Percentiles rank a stretch among this genome's conserved stretches.
These are phyloP conservation scores for Drosophila kuntzei DNA, from an alignment of 2,888 invertebrate genomes.

Conservation along the genomic window DNA sequence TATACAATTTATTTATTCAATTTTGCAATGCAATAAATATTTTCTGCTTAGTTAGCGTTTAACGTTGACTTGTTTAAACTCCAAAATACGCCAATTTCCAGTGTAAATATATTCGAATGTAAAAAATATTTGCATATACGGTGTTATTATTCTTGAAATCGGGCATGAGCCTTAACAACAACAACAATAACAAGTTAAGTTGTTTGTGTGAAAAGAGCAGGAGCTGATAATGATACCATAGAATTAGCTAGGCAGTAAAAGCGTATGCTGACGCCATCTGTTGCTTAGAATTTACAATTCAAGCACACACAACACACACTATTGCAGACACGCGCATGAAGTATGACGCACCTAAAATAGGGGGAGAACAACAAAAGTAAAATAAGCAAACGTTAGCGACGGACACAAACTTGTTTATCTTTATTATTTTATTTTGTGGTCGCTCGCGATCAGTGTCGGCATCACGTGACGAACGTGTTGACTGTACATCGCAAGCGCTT, in stretches of 20 bases:
- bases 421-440: neutral
- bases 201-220: conserved; percentile 65
- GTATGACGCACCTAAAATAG: conserved; percentile 12
- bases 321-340: conserved; percentile 5
- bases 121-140: conserved; percentile 8
- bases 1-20: conserved; percentile 15
- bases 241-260: conserved; percentile 7
- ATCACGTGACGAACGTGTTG: conserved; percentile 55
- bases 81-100: conserved; percentile 21
- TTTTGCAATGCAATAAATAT: conserved; percentile 14
- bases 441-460: conserved; percentile 3
- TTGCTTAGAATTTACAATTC: conserved; percentile 29
- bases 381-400: conserved; percentile 39
- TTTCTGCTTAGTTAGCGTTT: conserved; percentile 7
- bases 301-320: conserved; percentile 5
- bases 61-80: conserved; percentile 17
- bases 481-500: conserved; percentile 55
- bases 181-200: conserved; percentile 31
- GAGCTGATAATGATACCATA: conserved; percentile 37
- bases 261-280: conserved; percentile 45
- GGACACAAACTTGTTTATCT: conserved; percentile 43
- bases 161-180: conserved; percentile 39
- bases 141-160: conserved; percentile 13
- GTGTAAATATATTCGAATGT: conserved; percentile 13
- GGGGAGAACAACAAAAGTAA: conserved; percentile 25